phyloP scores from a whole-genome alignment of 2,113 vertebrate species.

The Lampris incognitus region DNA sequence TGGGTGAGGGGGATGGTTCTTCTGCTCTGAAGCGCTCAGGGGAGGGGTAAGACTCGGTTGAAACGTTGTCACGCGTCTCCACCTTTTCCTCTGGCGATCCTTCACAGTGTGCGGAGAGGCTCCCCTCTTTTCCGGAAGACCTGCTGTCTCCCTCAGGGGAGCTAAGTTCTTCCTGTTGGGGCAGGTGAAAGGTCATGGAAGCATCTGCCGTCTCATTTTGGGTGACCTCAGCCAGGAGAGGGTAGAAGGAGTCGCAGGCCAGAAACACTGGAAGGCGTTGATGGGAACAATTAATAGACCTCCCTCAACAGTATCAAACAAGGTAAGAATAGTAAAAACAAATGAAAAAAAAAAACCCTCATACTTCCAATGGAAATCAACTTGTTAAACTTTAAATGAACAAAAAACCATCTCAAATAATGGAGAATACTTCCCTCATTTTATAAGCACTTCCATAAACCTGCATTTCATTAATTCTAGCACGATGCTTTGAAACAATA shows the following conservation, averaged over 20 bases:
- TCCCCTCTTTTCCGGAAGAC: not conserved
- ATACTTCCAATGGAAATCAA: too few species aligned
- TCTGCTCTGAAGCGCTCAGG: constrained; percentile 62
- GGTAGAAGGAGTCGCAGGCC: constrained; percentile 80
- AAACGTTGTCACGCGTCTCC: not conserved
- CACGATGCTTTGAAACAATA: too few species aligned
- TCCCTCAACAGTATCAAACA: not conserved
- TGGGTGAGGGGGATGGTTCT: not conserved
- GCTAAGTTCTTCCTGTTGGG: not conserved
- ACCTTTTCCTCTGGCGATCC: not conserved
- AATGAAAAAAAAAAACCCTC: too few species aligned
- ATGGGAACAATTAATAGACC: not conserved
- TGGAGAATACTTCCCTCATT: too few species aligned
- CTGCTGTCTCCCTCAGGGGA: constrained; percentile 2
- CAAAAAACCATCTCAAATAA: too few species aligned
- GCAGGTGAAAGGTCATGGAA: constrained; percentile 61
- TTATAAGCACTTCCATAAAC: too few species aligned
- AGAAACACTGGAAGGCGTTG: constrained; percentile 1
- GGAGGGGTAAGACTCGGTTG: constrained; percentile 33
- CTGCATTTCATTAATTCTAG: too few species aligned
- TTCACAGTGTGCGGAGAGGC: not conserved
- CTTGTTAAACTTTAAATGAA: too few species aligned
- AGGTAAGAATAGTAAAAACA: not conserved
- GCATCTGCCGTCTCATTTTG: constrained; percentile 62
- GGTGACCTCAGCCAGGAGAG: constrained; percentile 77